Conservation (phyloP, 2,888 invertebrate genomes). For the Gandaritis pyraliata region DNA sequence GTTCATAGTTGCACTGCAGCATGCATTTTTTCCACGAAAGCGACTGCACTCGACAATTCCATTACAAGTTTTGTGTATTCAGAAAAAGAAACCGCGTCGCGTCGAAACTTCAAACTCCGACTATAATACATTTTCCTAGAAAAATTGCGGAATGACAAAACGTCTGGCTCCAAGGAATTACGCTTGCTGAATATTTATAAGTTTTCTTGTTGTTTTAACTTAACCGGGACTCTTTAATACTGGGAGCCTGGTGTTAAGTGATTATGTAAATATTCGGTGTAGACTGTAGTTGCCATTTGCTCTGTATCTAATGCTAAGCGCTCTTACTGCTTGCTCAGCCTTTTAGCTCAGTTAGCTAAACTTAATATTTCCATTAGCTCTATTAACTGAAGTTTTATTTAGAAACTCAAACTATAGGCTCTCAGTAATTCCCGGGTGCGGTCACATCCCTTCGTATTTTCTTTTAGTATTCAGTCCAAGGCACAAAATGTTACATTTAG, state of each 20-base stretch:
- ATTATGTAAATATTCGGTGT: slow-evolving; percentile 23
- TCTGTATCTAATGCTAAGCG: slow-evolving; percentile 8
- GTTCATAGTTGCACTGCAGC: slow-evolving; percentile 46
- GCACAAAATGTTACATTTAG: too few relatives aligned
- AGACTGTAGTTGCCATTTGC: slow-evolving; percentile 10
- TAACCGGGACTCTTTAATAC: slow-evolving; percentile 21
- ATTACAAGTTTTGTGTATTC: slow-evolving; percentile 43
- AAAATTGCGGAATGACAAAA: slow-evolving; percentile 27
- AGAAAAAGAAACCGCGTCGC: slow-evolving; percentile 33
- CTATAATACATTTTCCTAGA: slow-evolving; percentile 39
- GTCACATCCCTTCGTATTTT: too few relatives aligned
- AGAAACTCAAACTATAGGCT: too few relatives aligned
- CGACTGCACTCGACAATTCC: slow-evolving; percentile 46
- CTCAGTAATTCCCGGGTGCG: too few relatives aligned
- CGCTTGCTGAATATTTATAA: slow-evolving; percentile 30
- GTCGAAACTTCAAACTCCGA: slow-evolving; percentile 38
- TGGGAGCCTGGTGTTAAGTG: slow-evolving; percentile 30
- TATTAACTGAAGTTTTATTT: too few relatives aligned
- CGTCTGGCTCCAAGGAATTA: slow-evolving; percentile 16
- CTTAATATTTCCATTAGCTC: not conserved
- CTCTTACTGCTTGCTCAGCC: slow-evolving; percentile 12
- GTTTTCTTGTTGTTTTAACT: slow-evolving; percentile 26
- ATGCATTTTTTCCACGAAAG: slow-evolving; percentile 34
- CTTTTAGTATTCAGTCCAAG: too few relatives aligned
- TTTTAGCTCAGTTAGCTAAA: slow-evolving; percentile 15